Percentiles rank a stretch among this genome's conserved stretches.
phyloP scores from a whole-genome alignment of 1,140 invertebrate genomes.

The Heterodera schachtii region DNA sequence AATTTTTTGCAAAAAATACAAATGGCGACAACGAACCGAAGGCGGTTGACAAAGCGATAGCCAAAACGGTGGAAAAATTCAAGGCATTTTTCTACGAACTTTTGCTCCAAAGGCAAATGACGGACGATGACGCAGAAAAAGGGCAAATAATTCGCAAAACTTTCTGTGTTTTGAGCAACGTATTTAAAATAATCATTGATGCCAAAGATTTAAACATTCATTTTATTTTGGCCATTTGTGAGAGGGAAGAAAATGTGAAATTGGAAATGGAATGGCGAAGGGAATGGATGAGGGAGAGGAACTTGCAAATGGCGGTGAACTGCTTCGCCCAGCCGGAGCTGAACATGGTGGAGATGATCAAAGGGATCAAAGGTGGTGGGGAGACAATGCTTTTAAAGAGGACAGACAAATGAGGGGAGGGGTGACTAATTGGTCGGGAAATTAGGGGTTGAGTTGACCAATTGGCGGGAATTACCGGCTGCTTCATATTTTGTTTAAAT shows the following conservation, averaged over 20 bases:
- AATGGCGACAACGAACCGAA: background rate
- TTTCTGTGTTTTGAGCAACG: background rate
- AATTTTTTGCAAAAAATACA: background rate
- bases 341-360: background rate
- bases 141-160: background rate
- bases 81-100: background rate
- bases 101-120: background rate
- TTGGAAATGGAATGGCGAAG: background rate
- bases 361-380: background rate
- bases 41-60: background rate
- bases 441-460: too few relatives aligned
- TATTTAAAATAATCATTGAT: background rate
- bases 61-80: background rate
- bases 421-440: too few relatives aligned
- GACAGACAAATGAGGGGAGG: too few relatives aligned
- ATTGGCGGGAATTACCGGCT: too few relatives aligned
- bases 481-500: too few relatives aligned
- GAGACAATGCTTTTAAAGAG: too few relatives aligned
- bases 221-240: background rate
- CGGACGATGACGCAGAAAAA: background rate
- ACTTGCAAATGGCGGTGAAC: background rate
- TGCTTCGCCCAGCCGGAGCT: background rate
- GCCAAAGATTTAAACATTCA: background rate
- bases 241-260: background rate
- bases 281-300: background rate